These are phyloP conservation scores for Macroteleia sp. DNA, from an alignment of 2,888 invertebrate species.

Conservation along the genomic window DNA sequence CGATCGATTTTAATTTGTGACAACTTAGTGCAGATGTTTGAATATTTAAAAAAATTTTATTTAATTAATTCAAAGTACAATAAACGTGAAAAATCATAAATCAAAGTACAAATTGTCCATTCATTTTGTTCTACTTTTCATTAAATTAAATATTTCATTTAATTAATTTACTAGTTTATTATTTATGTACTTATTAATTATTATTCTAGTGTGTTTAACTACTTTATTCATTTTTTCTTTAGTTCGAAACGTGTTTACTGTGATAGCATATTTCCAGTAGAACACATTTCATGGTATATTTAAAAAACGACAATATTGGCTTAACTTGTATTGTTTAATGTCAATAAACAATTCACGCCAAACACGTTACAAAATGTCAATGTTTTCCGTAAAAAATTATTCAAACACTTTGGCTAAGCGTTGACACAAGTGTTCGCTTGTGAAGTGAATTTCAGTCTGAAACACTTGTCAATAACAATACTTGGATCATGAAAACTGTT, in stretches of 20 bases:
- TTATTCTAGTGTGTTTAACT: too few relatives aligned
- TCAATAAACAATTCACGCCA: conserved; percentile 43
- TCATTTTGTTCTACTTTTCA: too few relatives aligned
- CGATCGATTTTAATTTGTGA: not conserved
- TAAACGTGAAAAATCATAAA: too few relatives aligned
- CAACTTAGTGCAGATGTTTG: conserved; percentile 33
- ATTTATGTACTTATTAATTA: too few relatives aligned
- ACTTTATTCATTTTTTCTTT: too few relatives aligned
- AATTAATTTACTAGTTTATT: too few relatives aligned
- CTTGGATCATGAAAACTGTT: conserved; percentile 20
- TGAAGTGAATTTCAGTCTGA: conserved; percentile 31
- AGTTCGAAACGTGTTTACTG: too few relatives aligned
- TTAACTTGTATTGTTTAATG: conserved; percentile 30
- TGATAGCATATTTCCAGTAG: too few relatives aligned
- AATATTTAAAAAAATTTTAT: conserved; percentile 9
- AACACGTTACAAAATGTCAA: conserved; percentile 41
- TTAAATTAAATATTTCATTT: too few relatives aligned
- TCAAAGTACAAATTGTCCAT: too few relatives aligned
- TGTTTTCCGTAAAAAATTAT: conserved; percentile 56
- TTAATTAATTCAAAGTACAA: too few relatives aligned
- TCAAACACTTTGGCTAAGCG: conserved; percentile 42
- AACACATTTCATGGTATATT: conserved; percentile 33
- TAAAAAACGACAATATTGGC: conserved; percentile 41
- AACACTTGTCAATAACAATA: conserved; percentile 50
- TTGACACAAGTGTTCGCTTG: conserved; percentile 43